Evolutionary conservation across 2,113 vertebrate species (phyloP), one percentile per base, ranked within the genome.

Genomic region (Speoplatyrhinus poulsoni): DNA sequence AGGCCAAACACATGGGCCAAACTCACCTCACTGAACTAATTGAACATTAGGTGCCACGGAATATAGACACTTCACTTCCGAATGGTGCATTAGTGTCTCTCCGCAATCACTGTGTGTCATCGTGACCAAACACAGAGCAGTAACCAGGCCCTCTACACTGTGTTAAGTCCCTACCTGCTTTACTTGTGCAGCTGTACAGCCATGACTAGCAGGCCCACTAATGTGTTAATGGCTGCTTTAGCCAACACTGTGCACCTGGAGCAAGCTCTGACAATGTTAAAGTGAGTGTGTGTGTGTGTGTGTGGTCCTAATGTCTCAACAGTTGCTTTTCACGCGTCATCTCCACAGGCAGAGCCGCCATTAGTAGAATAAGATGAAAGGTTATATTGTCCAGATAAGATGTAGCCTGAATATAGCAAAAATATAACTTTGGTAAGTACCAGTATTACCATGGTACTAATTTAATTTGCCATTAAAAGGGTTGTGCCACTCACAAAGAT

Each of bases 211-310:
- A 26, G 66, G 62, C 13, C 15, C 61, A 52, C 55, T 84, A 82
- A 82, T 74, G 84, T 79, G 81, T 79, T 82, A 87, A 87, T 89
- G 81, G 82, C 77, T 68, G 75, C 70, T 83, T 72, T 61, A 70
- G 32, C 74, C 66, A 75, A 79, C 69, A 72, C 79, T 71, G 75
- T n/a, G 15, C 81, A 84, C 85, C 80, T 85, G 77, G 73, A 61
- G 53, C 52, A 75, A 80, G 69, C 74, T 72, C 84, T 87, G 84
- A 87, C 82, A 67, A 68, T 72, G 66, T 69, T 73, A 72, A 82
- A 73, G 64, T 54, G 26, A 50, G 49, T 67, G 50, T 49, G 48
- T 15, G 26, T 63, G 75, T 69, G 64, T 50, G 49, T 52, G 49
- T 52, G 49, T 9, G 1, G 62, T 46, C 67, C 59, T 61, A 72